phyloP scores from a whole-genome alignment of 1,140 invertebrate species.

The Alviniconcha marisindica region DNA sequence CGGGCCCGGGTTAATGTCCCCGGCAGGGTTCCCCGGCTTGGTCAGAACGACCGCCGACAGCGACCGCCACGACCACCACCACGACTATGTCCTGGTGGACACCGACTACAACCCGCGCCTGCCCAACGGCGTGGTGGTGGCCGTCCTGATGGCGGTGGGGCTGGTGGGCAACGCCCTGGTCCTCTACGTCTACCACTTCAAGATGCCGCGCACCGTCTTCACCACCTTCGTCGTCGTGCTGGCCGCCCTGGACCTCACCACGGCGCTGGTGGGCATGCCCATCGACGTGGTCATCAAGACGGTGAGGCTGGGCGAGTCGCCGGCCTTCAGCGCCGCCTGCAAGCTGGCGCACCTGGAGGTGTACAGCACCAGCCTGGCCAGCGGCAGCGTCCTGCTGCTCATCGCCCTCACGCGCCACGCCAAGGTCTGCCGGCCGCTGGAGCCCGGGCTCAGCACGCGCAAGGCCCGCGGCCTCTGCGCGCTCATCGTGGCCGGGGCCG shows the following conservation, averaged over 20 bases:
- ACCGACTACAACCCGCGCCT: slow-evolving; percentile 41
- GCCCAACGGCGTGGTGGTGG: slow-evolving; percentile 40
- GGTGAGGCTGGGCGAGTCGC: background rate
- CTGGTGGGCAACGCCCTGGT: slow-evolving; percentile 43
- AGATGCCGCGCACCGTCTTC: slow-evolving; percentile 39
- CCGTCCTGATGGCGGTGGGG: slow-evolving; percentile 34
- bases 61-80: too few relatives aligned
- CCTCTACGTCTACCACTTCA: slow-evolving; percentile 45
- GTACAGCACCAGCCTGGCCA: slow-evolving; percentile 34
- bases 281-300: slow-evolving; percentile 46
- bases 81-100: background rate
- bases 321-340: background rate
- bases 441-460: background rate
- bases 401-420: slow-evolving; percentile 26
- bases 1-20: too few relatives aligned
- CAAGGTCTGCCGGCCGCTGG: slow-evolving; percentile 30
- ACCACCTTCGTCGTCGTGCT: slow-evolving; percentile 43
- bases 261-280: slow-evolving; percentile 42
- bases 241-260: slow-evolving; percentile 45
- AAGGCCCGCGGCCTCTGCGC: background rate
- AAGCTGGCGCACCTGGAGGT: slow-evolving; percentile 18
- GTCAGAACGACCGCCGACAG: too few relatives aligned
- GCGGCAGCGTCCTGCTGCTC: slow-evolving; percentile 29
- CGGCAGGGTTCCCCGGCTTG: too few relatives aligned
- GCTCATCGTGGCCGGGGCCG: background rate